Percentiles rank a stretch among this genome's conserved stretches.
These are phyloP conservation scores for Meiosimyza platycephala DNA, from an alignment of 2,888 invertebrate species.

Conservation along the genomic window DNA sequence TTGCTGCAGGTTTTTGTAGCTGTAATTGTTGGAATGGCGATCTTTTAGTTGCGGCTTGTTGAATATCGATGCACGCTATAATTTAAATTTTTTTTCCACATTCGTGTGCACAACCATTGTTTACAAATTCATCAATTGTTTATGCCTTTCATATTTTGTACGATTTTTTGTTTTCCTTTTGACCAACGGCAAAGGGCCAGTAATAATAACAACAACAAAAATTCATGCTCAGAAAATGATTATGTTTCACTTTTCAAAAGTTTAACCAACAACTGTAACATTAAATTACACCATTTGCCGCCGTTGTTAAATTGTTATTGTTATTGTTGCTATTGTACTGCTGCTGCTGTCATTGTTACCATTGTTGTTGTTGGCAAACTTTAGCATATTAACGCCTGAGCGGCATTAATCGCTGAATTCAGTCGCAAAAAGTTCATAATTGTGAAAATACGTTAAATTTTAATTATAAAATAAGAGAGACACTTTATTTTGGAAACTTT, in stretches of 20 bases:
- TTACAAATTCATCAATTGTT: conserved; percentile 37
- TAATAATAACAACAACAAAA: neutral
- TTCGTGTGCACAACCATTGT: conserved; percentile 29
- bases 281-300: conserved; percentile 30
- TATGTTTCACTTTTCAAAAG: conserved; percentile 31
- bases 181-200: neutral
- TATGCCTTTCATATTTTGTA: conserved; percentile 29
- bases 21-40: conserved; percentile 38
- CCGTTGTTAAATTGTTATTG: neutral
- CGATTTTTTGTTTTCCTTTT: neutral
- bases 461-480: no score
- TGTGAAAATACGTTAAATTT: no score
- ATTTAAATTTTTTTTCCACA: conserved; percentile 53
- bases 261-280: conserved; percentile 35
- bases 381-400: neutral
- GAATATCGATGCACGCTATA: conserved; percentile 61
- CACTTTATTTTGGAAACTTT: no score
- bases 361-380: conserved; percentile 27
- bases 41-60: conserved; percentile 64
- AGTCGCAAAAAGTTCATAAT: no score
- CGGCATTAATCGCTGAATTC: neutral
- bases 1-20: conserved; percentile 43
- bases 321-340: neutral
- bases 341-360: neutral
- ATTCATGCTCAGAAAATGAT: conserved; percentile 29